Evolutionary conservation across 2,888 invertebrate genomes (phyloP), one percentile per base, ranked within the genome.

Genomic region (Zonitis immaculata): DNA sequence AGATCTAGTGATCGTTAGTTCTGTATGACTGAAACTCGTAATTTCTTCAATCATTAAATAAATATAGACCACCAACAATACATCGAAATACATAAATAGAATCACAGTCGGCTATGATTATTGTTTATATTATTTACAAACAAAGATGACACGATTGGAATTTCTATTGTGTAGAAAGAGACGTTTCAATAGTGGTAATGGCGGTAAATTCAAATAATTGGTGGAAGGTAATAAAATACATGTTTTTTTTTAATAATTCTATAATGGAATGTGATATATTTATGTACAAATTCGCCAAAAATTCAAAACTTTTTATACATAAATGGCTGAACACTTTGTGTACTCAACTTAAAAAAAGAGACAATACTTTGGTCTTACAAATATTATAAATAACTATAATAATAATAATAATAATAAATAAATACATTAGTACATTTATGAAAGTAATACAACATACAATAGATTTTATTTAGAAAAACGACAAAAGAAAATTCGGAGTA

Each of bases 301-400:
- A n/a, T n/a, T n/a, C n/a, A n/a, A n/a, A n/a, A n/a, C n/a, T 14
- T 30, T 30, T 5, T 8, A n/a, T 12, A n/a, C 12, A 30, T n/a
- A 28, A 57, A 55, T 56, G 32, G 14, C 32, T 56, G 59, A 62
- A 64, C 57, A 59, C 59, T 52, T 50, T 50, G 47, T 57, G 57
- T 58, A 55, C 51, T 54, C 52, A 53, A 53, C 49, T 48, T n/a
- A n/a, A 47, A 50, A 49, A 51, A 52, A 59, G 60, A 59, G 14
- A 32, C 14, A 32, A 32, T 4, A 63, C 66, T 66, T 66, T 66
- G 66, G 66, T 61, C 61, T 65, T 64, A 66, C 28, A 55, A 57
- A 58, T 56, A 56, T 52, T 54, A 60, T 53, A 56, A 56, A 49
- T 56, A 48, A 52, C 35, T 49, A 51, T n/a, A n/a, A n/a, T n/a